Conservation (phyloP, 2,888 invertebrate species). For the Antheraea assamensis region DNA sequence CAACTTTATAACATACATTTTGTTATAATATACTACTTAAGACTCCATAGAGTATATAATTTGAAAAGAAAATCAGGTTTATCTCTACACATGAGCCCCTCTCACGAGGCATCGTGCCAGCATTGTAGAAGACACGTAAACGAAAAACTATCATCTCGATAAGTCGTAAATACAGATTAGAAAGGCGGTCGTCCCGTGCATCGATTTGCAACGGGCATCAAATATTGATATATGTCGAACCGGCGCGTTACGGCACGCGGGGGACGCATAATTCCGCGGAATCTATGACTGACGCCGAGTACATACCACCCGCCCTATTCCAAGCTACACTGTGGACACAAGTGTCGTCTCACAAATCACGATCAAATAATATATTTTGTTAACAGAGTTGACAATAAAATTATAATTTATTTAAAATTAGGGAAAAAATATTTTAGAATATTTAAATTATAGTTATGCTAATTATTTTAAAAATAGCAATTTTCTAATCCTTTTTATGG, state of each 20-base stretch:
- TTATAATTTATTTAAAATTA: neutral
- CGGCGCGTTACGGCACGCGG: conserved; percentile 50
- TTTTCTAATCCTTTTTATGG: neutral
- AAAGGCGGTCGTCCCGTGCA: conserved; percentile 50
- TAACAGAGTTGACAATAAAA: neutral
- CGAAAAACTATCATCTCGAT: conserved; percentile 24
- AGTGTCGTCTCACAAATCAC: neutral
- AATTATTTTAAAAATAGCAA: neutral
- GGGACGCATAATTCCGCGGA: conserved; percentile 66
- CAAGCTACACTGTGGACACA: neutral
- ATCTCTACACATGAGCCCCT: neutral
- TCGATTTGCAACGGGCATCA: conserved; percentile 71
- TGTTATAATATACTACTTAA: neutral
- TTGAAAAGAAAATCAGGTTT: neutral
- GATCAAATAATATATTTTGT: neutral
- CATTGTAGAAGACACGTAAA: conserved; percentile 15
- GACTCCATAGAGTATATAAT: neutral
- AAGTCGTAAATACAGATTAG: conserved; percentile 61
- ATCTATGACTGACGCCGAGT: conserved; percentile 4
- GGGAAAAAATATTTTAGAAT: neutral
- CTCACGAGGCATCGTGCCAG: neutral
- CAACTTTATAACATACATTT: no score
- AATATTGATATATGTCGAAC: conserved; percentile 65
- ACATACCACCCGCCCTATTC: neutral
- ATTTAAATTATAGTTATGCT: no score